Evolutionary conservation across 2,888 invertebrate genomes (phyloP), one percentile per base, ranked within the genome.

Genomic region (Orthonevra nobilis): DNA sequence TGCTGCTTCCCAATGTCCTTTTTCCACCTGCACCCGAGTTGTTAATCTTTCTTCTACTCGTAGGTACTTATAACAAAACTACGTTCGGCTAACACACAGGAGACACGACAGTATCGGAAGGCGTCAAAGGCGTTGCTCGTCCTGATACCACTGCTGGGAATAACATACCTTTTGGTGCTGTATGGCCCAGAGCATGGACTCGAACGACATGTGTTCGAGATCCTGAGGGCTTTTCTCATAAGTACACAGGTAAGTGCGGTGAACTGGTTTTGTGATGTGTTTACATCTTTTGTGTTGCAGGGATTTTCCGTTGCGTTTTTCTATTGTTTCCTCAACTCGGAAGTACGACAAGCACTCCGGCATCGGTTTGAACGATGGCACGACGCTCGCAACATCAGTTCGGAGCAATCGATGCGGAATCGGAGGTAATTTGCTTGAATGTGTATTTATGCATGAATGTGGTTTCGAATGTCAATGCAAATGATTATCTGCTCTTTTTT

Each of bases 251-350:
- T 97, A 89, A 88, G 88, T 50, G 58, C 34, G 10, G 26, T 36
- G 19, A n/a, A 1, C 1, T 26, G n/a, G n/a, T n/a, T 68, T 32
- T 1, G 19, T 38, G 19, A 46, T 15, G 19, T 46, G 46, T 34
- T 20, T 44, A 1, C 40, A 46, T 38, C 34, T 30, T 42, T 54
- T 42, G 64, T 3, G 54, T 46, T 68, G 1, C 89, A 97, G 97
- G 97, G 97, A 73, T 94, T 97, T 85, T 94, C 94, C 54, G 96
- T 97, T 75, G 95, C 97, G 2, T 89, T 97, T 72, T 95, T 97
- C 89, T 97, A 96, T 90, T 97, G 97, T 89, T 97, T 97, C 89
- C 92, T 97, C 84, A 97, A 97, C 89, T 95, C 95, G 2, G 97
- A 97, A 89, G 97, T 97, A 3, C 93, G 95, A 48, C 95, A 95